Conservation (phyloP, 2,797 vertebrate genomes). For the Iguana delicatissima region DNA sequence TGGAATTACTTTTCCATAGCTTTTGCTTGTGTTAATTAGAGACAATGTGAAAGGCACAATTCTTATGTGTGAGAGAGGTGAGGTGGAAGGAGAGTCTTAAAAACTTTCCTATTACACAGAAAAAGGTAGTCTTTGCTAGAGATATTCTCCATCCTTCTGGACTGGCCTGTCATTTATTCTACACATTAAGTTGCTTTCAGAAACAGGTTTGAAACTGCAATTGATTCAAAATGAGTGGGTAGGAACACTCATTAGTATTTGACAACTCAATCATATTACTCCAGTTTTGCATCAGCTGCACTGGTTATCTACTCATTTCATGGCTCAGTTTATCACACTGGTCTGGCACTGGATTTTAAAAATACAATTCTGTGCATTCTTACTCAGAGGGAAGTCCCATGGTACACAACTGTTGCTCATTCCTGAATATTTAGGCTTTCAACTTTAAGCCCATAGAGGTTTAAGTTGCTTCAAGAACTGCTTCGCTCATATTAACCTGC, state of each 20-base stretch:
- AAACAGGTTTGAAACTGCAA: not conserved
- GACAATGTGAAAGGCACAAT: too few relatives aligned
- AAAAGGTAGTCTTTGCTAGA: too few relatives aligned
- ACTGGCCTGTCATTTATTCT: not conserved
- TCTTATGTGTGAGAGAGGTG: too few relatives aligned
- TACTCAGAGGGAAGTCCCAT: not conserved
- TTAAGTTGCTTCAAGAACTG: not conserved
- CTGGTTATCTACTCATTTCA: not conserved
- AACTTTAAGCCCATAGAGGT: not conserved
- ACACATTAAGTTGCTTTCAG: not conserved
- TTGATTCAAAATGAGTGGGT: not conserved
- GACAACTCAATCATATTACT: not conserved
- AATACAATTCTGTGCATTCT: not conserved
- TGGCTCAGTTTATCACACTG: not conserved
- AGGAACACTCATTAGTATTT: not conserved
- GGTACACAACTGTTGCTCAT: not conserved
- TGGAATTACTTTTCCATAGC: not conserved
- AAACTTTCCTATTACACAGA: too few relatives aligned
- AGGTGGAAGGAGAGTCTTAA: too few relatives aligned
- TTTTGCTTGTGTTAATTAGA: not conserved
- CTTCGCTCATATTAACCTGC: not conserved
- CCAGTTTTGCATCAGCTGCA: not conserved
- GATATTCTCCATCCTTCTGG: not conserved
- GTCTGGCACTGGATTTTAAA: not conserved
- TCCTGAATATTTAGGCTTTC: not conserved